Percentiles rank a stretch among this genome's conserved stretches.
Evolutionary conservation across 2,113 vertebrate genomes (phyloP).

Genomic region (Steatornis caripensis): DNA sequence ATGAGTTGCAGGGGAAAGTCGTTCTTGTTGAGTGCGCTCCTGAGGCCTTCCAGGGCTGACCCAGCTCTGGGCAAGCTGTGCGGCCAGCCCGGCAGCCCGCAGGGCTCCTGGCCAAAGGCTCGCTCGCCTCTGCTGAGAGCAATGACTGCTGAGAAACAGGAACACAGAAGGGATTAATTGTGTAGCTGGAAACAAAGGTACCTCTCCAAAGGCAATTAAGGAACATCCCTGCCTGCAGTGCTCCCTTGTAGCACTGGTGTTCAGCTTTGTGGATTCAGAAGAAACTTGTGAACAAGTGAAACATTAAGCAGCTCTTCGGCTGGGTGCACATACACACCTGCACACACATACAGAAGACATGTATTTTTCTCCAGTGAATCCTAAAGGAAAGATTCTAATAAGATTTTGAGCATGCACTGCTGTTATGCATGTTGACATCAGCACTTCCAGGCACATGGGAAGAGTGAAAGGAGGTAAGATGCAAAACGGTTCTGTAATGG

Average conservation of each 20-base stretch:
- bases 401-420: background rate
- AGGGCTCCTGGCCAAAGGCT: background rate
- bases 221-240: background rate
- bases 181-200: background rate
- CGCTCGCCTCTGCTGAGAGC: no score
- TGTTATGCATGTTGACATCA: background rate
- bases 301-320: background rate
- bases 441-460: background rate
- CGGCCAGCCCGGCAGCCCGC: background rate
- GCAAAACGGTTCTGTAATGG: background rate
- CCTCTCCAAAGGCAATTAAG: background rate
- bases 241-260: background rate
- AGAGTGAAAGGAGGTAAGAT: background rate
- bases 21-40: background rate
- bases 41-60: no score
- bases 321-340: background rate
- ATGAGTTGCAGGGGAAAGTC: background rate
- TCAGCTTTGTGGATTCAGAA: background rate
- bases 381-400: background rate
- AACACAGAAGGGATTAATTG: background rate
- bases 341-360: background rate
- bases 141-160: background rate
- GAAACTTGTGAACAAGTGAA: background rate
- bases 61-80: background rate
- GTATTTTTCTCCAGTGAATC: background rate